Conservation (phyloP, 2,113 vertebrate genomes). For the Polyodon spathula region DNA sequence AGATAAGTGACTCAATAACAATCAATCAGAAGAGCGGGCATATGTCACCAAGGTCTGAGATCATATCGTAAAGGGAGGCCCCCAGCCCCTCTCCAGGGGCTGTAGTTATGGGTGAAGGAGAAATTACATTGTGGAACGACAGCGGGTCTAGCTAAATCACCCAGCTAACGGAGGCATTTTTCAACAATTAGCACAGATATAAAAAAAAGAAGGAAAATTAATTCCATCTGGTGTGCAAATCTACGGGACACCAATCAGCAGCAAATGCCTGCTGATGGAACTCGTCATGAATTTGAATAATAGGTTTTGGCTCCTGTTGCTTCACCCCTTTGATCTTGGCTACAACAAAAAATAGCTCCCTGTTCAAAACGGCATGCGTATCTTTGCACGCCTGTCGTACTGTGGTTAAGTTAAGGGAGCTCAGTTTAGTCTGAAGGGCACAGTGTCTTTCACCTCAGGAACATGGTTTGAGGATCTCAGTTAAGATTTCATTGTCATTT, state of each 20-base stretch:
- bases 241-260: slow-evolving; percentile 11
- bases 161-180: not conserved
- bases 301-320: slow-evolving; percentile 10
- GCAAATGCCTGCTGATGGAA: slow-evolving; percentile 7
- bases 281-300: slow-evolving; percentile 28
- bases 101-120: slow-evolving; percentile 6
- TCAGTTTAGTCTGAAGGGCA: no score
- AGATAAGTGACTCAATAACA: slow-evolving; percentile 29
- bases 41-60: slow-evolving; percentile 31
- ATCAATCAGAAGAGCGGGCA: slow-evolving; percentile 52
- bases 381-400: no score
- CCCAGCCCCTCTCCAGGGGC: not conserved
- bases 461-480: no score
- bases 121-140: slow-evolving; percentile 3
- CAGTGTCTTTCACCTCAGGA: no score
- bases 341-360: no score
- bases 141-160: not conserved
- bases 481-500: no score
- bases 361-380: no score
- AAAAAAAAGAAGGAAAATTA: slow-evolving; percentile 16
- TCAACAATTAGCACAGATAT: slow-evolving; percentile 13
- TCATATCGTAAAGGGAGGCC: slow-evolving; percentile 29
- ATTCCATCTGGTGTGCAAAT: slow-evolving; percentile 19
- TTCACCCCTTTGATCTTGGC: no score
- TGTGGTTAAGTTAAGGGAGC: no score